Evolutionary conservation across 2,888 invertebrate species (phyloP).

Genomic region (Ferdinandea cuprea): DNA sequence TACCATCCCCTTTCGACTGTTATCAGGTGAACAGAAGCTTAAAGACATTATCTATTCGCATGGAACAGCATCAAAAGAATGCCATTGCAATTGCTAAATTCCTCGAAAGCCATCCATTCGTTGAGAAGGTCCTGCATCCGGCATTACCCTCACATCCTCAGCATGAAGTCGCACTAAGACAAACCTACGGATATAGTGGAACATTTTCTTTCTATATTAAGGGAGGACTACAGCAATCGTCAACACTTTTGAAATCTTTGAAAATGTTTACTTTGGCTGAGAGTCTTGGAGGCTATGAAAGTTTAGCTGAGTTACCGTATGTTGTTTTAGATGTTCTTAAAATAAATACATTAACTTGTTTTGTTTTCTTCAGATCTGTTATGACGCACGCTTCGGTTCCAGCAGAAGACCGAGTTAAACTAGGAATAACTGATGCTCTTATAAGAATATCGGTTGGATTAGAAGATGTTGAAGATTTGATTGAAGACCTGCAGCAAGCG

Average conservation of each 20-base stretch:
- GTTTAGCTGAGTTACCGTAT: conserved; percentile 96
- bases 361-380: conserved; percentile 85
- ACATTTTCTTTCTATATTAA: conserved; percentile 95
- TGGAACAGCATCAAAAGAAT: conserved; percentile 94
- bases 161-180: conserved; percentile 89
- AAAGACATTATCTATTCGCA: conserved; percentile 95
- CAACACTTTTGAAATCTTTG: conserved; percentile 88
- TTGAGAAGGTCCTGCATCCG: conserved; percentile 93
- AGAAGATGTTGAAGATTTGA: conserved; percentile 93
- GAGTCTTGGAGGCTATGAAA: conserved; percentile 97
- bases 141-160: conserved; percentile 94
- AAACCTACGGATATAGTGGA: conserved; percentile 94
- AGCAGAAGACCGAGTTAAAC: conserved; percentile 86
- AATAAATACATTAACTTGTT: conserved; percentile 26
- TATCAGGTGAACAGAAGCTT: conserved; percentile 95
- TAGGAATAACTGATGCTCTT: conserved; percentile 93
- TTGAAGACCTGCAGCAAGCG: conserved; percentile 92
- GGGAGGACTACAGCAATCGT: conserved; percentile 89
- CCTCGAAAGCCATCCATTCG: conserved; percentile 90
- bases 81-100: conserved; percentile 91
- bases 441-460: conserved; percentile 95
- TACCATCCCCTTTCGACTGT: conserved; percentile 98
- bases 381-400: conserved; percentile 99
- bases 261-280: conserved; percentile 95
- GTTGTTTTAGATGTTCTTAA: conserved; percentile 79